phyloP scores from a whole-genome alignment of 2,888 invertebrate genomes.

The Trichogramma evanescens region DNA sequence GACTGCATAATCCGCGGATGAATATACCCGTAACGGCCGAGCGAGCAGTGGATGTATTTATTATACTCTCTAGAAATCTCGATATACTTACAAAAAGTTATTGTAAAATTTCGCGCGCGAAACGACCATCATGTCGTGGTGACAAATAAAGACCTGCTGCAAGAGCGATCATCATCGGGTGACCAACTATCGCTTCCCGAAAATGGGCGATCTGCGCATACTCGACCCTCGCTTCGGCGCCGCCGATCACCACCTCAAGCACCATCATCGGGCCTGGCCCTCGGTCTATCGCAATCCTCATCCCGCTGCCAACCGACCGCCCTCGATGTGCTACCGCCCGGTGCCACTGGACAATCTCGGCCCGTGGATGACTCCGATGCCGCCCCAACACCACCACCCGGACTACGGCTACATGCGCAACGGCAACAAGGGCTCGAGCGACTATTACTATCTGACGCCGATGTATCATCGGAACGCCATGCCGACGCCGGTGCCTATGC shows the following conservation, averaged over 20 bases:
- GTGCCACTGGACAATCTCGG: constrained; percentile 49
- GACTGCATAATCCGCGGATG: too few relatives aligned
- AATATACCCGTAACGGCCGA: too few relatives aligned
- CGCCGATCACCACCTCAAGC: constrained; percentile 45
- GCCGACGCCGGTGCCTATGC: constrained; percentile 44
- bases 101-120: too few relatives aligned
- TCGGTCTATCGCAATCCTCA: constrained; percentile 53
- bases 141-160: too few relatives aligned
- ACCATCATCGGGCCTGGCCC: constrained; percentile 61
- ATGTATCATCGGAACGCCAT: constrained; percentile 63
- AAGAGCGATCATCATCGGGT: too few relatives aligned
- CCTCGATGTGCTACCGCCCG: constrained; percentile 47
- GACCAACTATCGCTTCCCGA: background rate
- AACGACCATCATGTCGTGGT: too few relatives aligned
- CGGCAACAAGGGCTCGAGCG: constrained; percentile 45
- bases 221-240: constrained; percentile 46
- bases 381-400: constrained; percentile 49
- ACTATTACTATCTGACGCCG: constrained; percentile 63
- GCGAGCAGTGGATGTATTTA: too few relatives aligned
- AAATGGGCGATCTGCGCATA: constrained; percentile 57
- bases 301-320: constrained; percentile 32
- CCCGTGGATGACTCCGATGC: constrained; percentile 48
- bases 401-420: constrained; percentile 50
- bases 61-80: too few relatives aligned
- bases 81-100: too few relatives aligned